phyloP scores from a whole-genome alignment of 2,113 vertebrate genomes.

The Corvus hawaiiensis region DNA sequence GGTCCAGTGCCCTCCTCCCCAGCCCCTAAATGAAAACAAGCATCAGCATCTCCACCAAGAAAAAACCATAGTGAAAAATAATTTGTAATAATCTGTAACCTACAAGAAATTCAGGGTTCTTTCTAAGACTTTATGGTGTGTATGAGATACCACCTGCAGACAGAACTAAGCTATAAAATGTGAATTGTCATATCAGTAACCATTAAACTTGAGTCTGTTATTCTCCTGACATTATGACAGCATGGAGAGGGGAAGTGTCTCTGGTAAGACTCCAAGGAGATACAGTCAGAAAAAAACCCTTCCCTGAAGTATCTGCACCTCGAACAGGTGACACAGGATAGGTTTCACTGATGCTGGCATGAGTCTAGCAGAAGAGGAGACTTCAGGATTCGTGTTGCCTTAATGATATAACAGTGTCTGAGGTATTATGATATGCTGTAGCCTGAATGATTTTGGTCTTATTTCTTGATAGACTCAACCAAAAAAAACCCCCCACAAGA shows the following conservation, averaged over 20 bases:
- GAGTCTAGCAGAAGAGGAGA: background rate
- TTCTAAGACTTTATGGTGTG: background rate
- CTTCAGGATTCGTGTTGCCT: background rate
- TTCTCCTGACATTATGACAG: background rate
- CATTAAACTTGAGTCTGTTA: background rate
- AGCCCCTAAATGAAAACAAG: background rate
- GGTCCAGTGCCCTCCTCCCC: background rate
- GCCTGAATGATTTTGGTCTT: background rate
- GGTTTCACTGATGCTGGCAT: background rate
- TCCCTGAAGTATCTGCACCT: background rate
- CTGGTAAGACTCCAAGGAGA: background rate
- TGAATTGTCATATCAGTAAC: accelerated
- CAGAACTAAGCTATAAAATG: background rate
- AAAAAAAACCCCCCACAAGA: background rate
- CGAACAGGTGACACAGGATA: background rate
- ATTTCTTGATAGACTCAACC: background rate
- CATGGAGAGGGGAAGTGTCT: background rate
- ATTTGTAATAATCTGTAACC: background rate
- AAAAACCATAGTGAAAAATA: accelerated
- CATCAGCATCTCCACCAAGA: background rate
- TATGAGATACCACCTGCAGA: background rate
- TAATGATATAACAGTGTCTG: background rate
- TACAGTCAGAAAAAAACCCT: background rate
- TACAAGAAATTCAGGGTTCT: background rate
- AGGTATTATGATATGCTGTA: background rate